These are phyloP conservation scores for Oscheius sp. DNA, from an alignment of 2,888 invertebrate species.

Conservation along the genomic window DNA sequence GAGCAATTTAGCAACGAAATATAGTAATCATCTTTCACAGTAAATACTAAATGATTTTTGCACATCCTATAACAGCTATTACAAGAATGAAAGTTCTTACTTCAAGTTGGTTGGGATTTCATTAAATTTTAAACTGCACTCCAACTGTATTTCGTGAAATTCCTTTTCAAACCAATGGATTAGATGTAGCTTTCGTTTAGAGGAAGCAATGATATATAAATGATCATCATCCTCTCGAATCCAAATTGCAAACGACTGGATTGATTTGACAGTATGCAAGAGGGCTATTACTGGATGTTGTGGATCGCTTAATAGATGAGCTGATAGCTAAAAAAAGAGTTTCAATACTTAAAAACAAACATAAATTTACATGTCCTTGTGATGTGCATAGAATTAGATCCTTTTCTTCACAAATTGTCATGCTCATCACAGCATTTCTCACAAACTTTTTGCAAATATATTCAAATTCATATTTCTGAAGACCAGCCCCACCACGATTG, in stretches of 20 bases:
- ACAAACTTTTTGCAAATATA: slow-evolving; percentile 49
- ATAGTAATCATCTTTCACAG: slow-evolving; percentile 7
- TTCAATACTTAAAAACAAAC: neutral
- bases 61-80: slow-evolving; percentile 10
- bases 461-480: slow-evolving; percentile 38
- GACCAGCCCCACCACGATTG: slow-evolving; percentile 20
- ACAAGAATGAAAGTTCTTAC: slow-evolving; percentile 22
- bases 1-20: neutral
- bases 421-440: slow-evolving; percentile 53
- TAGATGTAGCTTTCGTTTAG: slow-evolving; percentile 52
- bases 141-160: slow-evolving; percentile 62
- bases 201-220: slow-evolving; percentile 56
- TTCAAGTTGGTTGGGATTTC: slow-evolving; percentile 38
- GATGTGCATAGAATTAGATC: slow-evolving; percentile 61
- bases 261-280: slow-evolving; percentile 42
- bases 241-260: slow-evolving; percentile 40
- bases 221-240: slow-evolving; percentile 10
- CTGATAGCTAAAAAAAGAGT: slow-evolving; percentile 32
- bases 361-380: slow-evolving; percentile 44
- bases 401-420: slow-evolving; percentile 55
- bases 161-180: slow-evolving; percentile 71
- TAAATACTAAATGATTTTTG: neutral
- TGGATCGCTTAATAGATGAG: slow-evolving; percentile 37
- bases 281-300: slow-evolving; percentile 37
- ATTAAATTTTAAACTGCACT: slow-evolving; percentile 34